Conservation (phyloP, 2,888 invertebrate genomes). For the Pseudococcus longispinus region DNA sequence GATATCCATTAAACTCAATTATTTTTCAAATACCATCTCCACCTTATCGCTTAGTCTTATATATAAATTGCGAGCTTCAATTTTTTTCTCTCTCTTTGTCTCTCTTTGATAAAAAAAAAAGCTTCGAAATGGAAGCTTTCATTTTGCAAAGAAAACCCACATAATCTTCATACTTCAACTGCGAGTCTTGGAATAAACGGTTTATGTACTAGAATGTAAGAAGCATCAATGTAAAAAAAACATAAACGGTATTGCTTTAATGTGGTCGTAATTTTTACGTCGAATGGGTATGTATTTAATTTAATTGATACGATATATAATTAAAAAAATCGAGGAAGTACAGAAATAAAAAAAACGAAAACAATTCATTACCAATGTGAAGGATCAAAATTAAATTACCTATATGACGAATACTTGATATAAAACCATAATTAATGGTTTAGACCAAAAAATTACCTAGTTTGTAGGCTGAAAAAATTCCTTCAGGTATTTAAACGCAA, state of each 20-base stretch:
- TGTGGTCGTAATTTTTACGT: neutral
- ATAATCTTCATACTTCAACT: conserved; percentile 10
- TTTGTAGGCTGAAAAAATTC: neutral
- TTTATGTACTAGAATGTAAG: neutral
- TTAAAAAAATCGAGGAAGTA: neutral
- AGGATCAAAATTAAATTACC: neutral
- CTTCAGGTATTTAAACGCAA: neutral
- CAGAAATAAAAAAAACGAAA: neutral
- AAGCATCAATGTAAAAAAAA: neutral
- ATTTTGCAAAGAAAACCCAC: neutral
- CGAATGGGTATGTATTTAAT: neutral
- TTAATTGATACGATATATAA: neutral
- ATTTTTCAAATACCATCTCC: conserved; percentile 26
- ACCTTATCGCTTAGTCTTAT: neutral
- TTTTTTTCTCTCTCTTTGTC: too few species aligned
- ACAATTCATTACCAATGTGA: neutral
- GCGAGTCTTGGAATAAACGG: neutral
- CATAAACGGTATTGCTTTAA: neutral
- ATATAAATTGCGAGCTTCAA: conserved; percentile 8
- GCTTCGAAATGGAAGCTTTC: neutral
- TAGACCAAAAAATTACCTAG: neutral
- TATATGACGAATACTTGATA: neutral
- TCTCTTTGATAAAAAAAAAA: neutral
- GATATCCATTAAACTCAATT: conserved; percentile 34
- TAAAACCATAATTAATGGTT: neutral